Base-by-base conservation (phyloP, 1,140 invertebrate genomes). In the Cotesia glomerata region DNA sequence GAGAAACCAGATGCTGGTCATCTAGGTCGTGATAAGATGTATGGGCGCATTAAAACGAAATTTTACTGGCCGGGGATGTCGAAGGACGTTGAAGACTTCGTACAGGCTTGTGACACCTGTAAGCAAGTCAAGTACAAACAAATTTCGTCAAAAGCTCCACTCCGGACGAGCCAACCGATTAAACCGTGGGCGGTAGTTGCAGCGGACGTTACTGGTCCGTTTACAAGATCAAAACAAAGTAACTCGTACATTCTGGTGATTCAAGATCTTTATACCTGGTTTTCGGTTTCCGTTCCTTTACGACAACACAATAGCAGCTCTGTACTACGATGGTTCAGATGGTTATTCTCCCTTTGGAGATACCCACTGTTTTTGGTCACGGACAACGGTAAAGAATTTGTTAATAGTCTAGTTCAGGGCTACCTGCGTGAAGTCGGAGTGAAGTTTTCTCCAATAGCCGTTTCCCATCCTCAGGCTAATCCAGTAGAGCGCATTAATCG, bases 61-160 rank as follows among this genome's bases (percentile, higher is more conserved):
- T 80, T 80, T 32, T 77, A 78, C 52, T 80, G 74, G 74, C 76
- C 78, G 0, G 75, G 71, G 0, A 18, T 18, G 18, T 18, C 18
- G 18, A 18, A 18, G 3, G 18, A 18, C 18, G 18, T 18, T 18
- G 18, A 18, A 18, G 18, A 18, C 4, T 18, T 18, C 18, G 18
- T 18, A 18, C 18, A 2, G 0, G 18, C 18, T 2, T 18, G 18
- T 18, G 18, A 18, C 2, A 18, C 18, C 0, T 18, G 18, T 2
- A 18, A 18, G 2, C 18, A 18, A 2, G 18, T 18, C 2, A 18
- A 18, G 2, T 69, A n/a, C 18, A 71, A 74, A 58, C 62, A 68
- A 71, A 67, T 16, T 16, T 39, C 13, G 36, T 62, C 18, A 13
- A 69, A 61, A 58, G 67, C n/a, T 16, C 9, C 34, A 54, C 51